Conservation (phyloP, 2,888 invertebrate genomes). For the Unio delphinus region DNA sequence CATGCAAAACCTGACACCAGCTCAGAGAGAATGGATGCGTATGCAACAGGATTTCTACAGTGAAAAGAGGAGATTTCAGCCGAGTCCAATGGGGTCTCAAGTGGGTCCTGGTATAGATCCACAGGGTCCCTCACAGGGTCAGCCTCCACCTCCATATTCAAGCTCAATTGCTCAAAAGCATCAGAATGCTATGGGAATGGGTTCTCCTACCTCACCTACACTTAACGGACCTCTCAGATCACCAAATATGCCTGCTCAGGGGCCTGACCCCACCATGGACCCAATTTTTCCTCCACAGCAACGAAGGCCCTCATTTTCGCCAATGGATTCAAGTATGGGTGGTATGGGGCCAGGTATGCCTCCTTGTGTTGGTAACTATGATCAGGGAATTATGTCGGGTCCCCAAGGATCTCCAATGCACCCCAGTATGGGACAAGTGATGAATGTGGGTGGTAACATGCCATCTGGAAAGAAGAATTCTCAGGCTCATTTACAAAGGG, state of each 20-base stretch:
- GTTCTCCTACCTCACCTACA: conserved; percentile 67
- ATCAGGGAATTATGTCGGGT: conserved; percentile 33
- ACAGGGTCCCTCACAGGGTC: conserved; percentile 16
- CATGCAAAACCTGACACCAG: conserved; percentile 70
- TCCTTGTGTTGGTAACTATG: conserved; percentile 24
- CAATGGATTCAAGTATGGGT: conserved; percentile 41
- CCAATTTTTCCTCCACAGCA: conserved; percentile 48
- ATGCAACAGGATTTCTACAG: conserved; percentile 82
- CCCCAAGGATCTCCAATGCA: conserved; percentile 40
- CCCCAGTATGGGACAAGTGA: conserved; percentile 24
- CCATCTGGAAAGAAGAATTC: conserved; percentile 49
- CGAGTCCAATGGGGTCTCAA: background rate
- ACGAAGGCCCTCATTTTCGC: conserved; percentile 40
- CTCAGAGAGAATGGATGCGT: conserved; percentile 92
- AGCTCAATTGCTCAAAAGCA: conserved; percentile 63
- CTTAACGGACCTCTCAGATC: conserved; percentile 55
- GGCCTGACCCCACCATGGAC: conserved; percentile 47
- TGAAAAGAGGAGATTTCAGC: conserved; percentile 52
- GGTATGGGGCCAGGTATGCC: conserved; percentile 44
- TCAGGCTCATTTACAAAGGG: conserved; percentile 61
- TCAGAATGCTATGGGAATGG: conserved; percentile 51
- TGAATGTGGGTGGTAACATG: conserved; percentile 42
- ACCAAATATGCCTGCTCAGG: conserved; percentile 47
- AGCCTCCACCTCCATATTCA: conserved; percentile 61
- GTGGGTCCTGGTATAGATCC: conserved; percentile 20